Evolutionary conservation across 2,113 vertebrate species (phyloP).

Genomic region (Cacatua alba): DNA sequence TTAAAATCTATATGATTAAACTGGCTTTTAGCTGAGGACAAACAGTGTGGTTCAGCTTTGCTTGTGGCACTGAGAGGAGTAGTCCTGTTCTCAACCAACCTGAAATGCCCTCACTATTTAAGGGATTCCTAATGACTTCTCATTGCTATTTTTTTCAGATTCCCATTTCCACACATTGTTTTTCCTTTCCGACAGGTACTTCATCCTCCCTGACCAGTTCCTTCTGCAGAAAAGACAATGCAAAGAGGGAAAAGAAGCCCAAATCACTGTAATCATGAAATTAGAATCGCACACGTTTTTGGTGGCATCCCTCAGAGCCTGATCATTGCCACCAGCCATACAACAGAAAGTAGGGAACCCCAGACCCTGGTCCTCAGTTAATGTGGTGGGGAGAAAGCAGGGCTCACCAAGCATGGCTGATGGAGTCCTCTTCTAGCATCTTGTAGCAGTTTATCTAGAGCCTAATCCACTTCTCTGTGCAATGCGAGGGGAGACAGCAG

Average conservation of each 20-base stretch:
- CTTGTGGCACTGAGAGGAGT: neutral
- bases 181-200: neutral
- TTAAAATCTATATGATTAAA: neutral
- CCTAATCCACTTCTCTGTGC: neutral
- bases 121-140: neutral
- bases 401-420: neutral
- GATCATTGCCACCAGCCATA: neutral
- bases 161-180: neutral
- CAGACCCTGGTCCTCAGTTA: neutral
- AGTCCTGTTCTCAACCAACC: neutral
- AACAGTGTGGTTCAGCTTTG: neutral
- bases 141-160: neutral
- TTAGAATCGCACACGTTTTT: neutral
- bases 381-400: neutral
- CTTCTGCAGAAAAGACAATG: neutral
- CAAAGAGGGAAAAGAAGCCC: neutral
- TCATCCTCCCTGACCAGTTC: neutral
- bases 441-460: neutral
- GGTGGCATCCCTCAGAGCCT: neutral
- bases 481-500: neutral
- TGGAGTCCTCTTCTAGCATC: neutral
- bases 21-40: neutral
- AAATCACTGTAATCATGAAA: neutral
- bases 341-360: neutral
- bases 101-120: neutral